These are phyloP conservation scores for Crotalus viridis DNA, from an alignment of 2,113 vertebrate species.

Conservation along the genomic window DNA sequence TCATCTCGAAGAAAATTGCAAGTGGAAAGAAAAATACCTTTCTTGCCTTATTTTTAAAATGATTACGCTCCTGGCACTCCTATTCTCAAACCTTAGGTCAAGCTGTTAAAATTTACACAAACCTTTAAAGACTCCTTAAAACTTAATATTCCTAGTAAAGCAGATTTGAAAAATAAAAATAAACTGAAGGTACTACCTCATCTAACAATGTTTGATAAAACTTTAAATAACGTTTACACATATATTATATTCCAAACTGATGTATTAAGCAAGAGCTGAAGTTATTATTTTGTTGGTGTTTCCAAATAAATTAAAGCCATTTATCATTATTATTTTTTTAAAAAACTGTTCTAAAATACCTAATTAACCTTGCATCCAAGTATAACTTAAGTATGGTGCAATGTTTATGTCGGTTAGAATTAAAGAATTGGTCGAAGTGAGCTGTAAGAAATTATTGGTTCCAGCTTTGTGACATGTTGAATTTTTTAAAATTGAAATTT, in stretches of 20 bases:
- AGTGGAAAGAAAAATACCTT: conserved; percentile 28
- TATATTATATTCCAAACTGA: conserved; percentile 61
- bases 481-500: conserved; percentile 33
- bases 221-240: conserved; percentile 45
- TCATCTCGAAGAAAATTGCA: not conserved
- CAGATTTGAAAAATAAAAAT: conserved; percentile 43
- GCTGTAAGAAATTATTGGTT: conserved; percentile 32
- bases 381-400: conserved; percentile 17
- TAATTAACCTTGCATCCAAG: conserved; percentile 55
- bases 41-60: conserved; percentile 38
- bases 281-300: conserved; percentile 42
- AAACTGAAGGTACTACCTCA: conserved; percentile 13
- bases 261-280: conserved; percentile 43
- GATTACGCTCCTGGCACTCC: conserved; percentile 29
- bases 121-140: conserved; percentile 2
- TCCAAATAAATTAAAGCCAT: conserved; percentile 63
- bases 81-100: not conserved
- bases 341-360: conserved; percentile 36
- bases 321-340: too few species aligned
- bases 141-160: conserved; percentile 47
- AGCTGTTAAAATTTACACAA: conserved; percentile 39
- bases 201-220: conserved; percentile 33
- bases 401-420: conserved; percentile 25
- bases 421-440: conserved; percentile 16
- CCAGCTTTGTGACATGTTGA: conserved; percentile 17